Conservation (phyloP, 1,140 invertebrate genomes). For the Oncopodura yosiiana region DNA sequence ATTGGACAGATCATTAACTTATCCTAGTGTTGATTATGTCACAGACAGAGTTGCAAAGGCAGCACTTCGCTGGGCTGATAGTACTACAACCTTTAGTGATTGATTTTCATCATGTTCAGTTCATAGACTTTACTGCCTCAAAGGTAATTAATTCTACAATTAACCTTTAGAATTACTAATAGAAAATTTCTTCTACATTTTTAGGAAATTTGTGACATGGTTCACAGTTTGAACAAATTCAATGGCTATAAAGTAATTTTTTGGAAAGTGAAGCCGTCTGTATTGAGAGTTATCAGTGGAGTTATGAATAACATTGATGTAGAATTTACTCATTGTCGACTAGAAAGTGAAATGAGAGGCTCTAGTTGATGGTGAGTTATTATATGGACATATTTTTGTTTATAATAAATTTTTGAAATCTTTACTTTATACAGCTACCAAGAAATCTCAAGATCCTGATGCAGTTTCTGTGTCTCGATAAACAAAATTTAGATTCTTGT, state of each 20-base stretch:
- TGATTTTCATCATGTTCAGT: conserved; percentile 61
- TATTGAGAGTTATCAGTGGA: conserved; percentile 23
- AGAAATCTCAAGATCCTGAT: no score
- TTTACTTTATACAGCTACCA: no score
- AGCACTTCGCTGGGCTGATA: conserved; percentile 55
- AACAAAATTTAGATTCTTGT: no score
- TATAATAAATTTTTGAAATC: no score
- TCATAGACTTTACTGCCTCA: conserved; percentile 74
- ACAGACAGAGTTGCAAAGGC: conserved; percentile 65
- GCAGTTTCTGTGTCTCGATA: no score
- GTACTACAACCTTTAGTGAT: conserved; percentile 66
- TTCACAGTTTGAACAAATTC: conserved; percentile 30
- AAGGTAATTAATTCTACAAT: no score
- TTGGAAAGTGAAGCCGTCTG: conserved; percentile 30
- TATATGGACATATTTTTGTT: no score
- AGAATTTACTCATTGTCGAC: no score
- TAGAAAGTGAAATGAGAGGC: no score
- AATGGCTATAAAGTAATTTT: conserved; percentile 27
- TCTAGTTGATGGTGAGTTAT: no score
- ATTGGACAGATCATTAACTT: conserved; percentile 66
- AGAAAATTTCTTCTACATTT: no score
- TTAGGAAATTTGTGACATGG: conserved; percentile 29
- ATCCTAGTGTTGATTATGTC: conserved; percentile 78
- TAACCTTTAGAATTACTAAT: no score
- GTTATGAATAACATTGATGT: conserved; percentile 20